These are phyloP conservation scores for Silurus aristotelis DNA, from an alignment of 2,797 vertebrate species.

Conservation along the genomic window DNA sequence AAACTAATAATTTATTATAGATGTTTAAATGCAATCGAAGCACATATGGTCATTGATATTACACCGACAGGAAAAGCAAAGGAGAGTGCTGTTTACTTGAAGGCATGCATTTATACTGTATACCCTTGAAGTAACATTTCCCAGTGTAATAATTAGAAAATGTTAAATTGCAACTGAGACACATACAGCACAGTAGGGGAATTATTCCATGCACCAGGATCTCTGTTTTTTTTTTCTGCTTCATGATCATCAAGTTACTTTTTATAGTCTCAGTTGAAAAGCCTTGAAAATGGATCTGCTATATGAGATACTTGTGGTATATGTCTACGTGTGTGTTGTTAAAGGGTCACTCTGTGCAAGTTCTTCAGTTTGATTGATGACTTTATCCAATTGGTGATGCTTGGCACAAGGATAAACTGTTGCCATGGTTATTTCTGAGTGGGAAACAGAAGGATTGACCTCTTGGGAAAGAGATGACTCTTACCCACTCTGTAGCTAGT, in stretches of 20 bases:
- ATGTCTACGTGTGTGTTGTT: constrained; percentile 56
- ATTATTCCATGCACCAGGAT: not conserved
- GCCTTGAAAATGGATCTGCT: not conserved
- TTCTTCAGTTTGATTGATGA: constrained; percentile 74
- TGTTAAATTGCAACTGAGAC: not conserved
- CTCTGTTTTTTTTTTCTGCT: not conserved
- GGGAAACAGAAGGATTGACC: constrained; percentile 74
- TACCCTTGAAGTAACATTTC: not conserved
- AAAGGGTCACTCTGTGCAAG: constrained; percentile 59
- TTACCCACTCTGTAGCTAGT: constrained; percentile 43
- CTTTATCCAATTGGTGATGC: constrained; percentile 65
- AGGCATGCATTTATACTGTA: not conserved
- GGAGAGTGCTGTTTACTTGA: not conserved
- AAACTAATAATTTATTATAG: not conserved
- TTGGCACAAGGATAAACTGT: constrained; percentile 69
- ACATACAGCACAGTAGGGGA: not conserved
- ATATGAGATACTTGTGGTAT: constrained; percentile 37
- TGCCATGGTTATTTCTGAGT: constrained; percentile 78
- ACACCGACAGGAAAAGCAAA: not conserved
- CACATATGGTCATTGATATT: not conserved
- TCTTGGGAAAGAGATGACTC: constrained; percentile 60
- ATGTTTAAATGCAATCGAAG: constrained; percentile 19
- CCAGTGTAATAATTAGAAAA: constrained; percentile 14
- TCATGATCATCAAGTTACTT: not conserved
- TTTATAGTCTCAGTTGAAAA: not conserved